Conservation (phyloP, 2,888 invertebrate species). For the Prosopocoilus inquinatus region DNA sequence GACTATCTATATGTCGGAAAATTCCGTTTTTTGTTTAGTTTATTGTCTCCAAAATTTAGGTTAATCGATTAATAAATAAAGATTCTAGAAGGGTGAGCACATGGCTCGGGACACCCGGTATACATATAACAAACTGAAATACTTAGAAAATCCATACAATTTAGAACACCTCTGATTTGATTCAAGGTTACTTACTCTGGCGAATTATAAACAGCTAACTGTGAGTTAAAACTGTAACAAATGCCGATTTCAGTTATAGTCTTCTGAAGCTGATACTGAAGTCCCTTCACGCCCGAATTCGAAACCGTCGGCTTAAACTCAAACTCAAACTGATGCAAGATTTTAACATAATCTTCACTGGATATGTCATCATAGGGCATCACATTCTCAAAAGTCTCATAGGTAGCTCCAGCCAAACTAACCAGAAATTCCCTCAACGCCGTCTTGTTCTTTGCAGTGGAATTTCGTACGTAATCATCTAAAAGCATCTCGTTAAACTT, state of each 20-base stretch:
- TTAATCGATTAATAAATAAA: no score
- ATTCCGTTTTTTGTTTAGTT: no score
- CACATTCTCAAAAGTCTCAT: conserved; percentile 59
- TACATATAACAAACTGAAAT: no score
- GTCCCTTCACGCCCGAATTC: conserved; percentile 40
- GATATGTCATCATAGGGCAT: conserved; percentile 56
- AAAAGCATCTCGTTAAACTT: conserved; percentile 58
- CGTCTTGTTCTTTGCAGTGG: conserved; percentile 50
- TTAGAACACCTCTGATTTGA: no score
- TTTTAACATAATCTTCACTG: conserved; percentile 58
- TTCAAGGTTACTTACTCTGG: conserved; percentile 53
- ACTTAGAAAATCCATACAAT: no score
- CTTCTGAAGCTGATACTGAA: conserved; percentile 50
- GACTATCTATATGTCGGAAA: no score
- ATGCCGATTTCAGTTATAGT: conserved; percentile 69
- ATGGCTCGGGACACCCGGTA: no score
- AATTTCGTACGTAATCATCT: conserved; percentile 47
- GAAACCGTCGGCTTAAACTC: conserved; percentile 54
- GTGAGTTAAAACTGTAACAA: conserved; percentile 68
- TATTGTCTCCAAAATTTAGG: no score
- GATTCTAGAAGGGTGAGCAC: no score
- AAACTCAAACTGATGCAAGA: conserved; percentile 56
- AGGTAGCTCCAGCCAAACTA: conserved; percentile 59
- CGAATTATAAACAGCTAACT: conserved; percentile 60
- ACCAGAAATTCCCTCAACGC: conserved; percentile 57